Evolutionary conservation across 1,140 invertebrate species (phyloP).

Genomic region (Odontomachus brunneus): DNA sequence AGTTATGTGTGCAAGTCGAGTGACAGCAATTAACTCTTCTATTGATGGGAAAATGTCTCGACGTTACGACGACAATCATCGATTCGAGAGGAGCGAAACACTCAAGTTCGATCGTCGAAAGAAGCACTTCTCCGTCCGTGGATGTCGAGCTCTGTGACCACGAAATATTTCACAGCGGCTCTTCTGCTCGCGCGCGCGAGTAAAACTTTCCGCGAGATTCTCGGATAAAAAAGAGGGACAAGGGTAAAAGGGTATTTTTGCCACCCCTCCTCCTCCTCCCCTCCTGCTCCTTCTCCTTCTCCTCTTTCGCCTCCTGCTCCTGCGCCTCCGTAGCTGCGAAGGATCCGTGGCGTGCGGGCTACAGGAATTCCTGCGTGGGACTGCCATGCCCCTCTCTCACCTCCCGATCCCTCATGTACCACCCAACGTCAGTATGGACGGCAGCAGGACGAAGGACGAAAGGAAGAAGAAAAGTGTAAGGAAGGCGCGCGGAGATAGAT

Average conservation of each 20-base stretch:
- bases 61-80: background rate
- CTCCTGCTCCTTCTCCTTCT: background rate
- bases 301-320: too few species aligned
- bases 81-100: background rate
- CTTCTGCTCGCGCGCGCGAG: conserved; percentile 14
- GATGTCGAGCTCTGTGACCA: conserved; percentile 70
- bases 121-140: background rate
- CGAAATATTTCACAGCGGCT: conserved; percentile 75
- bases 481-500: conserved; percentile 76
- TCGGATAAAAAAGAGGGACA: background rate
- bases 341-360: conserved; percentile 27
- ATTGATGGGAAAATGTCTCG: background rate
- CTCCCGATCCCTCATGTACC: conserved; percentile 31
- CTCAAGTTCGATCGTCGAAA: conserved; percentile 14
- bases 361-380: conserved; percentile 66
- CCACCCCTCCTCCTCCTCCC: too few species aligned
- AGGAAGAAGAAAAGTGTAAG: conserved; percentile 74
- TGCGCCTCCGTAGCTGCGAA: background rate
- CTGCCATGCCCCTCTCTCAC: conserved; percentile 33
- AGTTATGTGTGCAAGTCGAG: background rate
- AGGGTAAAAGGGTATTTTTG: conserved; percentile 21
- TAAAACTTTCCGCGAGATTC: conserved; percentile 35
- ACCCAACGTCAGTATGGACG: conserved; percentile 59
- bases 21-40: background rate
- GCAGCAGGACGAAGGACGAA: conserved; percentile 69